Base-by-base conservation (phyloP, 1,140 invertebrate species). In the Hesperophylax magnus region DNA sequence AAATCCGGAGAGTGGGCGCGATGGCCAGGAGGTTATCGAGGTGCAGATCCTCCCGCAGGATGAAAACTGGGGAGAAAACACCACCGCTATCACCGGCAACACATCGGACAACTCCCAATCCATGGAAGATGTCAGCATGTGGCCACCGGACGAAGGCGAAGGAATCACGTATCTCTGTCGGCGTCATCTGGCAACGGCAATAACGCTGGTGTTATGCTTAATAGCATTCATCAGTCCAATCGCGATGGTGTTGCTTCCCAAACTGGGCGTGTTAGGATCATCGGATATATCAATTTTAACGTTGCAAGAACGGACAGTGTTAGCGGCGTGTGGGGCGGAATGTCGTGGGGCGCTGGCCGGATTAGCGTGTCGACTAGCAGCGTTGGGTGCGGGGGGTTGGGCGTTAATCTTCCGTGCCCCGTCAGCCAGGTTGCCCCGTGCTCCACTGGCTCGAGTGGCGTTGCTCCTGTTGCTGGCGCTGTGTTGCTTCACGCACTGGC, bases 61-160 rank as follows among this genome's bases (percentile, higher is more conserved):
- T 91, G 98, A 99, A 86, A 98, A 98, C 87, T 99, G 98, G 98
- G 97, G 97, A 52, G 98, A 99, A 89, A 98, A 97, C 86, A 98
- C 97, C 0, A 99, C 98, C 5, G 98, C 97, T 0, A 95, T 99
- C 24, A 99, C 98, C 5, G 98, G 97, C 18, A 98, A 98, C 85
- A 99, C 97, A 3, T 98, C 97, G 0, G 98, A 99, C 87, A 95
- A 96, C 81, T 98, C 97, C 1, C 95, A 97, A 82, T 98, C 97
- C 0, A 95, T 97, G 85, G 97, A 99, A 87, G 97, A 98, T 88
- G 93, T 94, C 0, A 94, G 93, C 85, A 93, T 93, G 87, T 96
- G 95, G 94, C 93, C 93, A 77, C 93, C 93, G 81, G 95, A 95
- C 88, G 92, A 92, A 24, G 94, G 95, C 58, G 92, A 92, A 65